Evolutionary conservation across 1,140 invertebrate species (phyloP), one percentile per base, ranked within the genome.

Genomic region (Panagrolaimus sp.): DNA sequence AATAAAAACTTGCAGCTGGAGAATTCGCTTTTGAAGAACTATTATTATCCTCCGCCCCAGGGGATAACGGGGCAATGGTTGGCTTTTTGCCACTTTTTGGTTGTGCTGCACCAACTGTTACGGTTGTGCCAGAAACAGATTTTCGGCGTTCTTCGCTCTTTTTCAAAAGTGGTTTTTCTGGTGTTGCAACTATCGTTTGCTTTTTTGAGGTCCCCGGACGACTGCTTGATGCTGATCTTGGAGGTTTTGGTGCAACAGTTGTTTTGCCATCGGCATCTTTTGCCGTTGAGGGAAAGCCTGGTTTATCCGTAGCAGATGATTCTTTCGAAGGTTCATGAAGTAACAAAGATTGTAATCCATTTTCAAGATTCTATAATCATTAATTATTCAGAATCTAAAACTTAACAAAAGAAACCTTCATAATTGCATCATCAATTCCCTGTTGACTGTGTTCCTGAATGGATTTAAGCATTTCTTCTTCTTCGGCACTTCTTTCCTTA

Each of bases 351-450:
- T 52, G n/a, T 8, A 52, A 24, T 8, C 48, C 48, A 14, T 52
- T 24, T 52, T 52, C n/a, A 7, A 52, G 10, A 12, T 52, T 52
- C 48, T 52, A 15, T 7, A 52, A 52, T n/a, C 17, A 52, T 24
- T 24, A 52, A 6, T 14, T 5, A 17, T 14, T 21, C n/a, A 52
- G 15, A 52, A 9, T 52, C 24, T 2, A 17, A 21, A 21, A 7
- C 47, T 21, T 5, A 52, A 9, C 7, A 21, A 52, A 52, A 52
- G n/a, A 52, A 52, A 52, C 48, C 26, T 52, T 52, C 26, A n/a
- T n/a, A 52, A 52, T 52, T 21, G 48, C 48, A 8, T 52, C 48
- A 52, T 52, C 48, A 52, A 52, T n/a, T 0, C 48, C 48, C 48
- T 52, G 48, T 8, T 7, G 17, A 10, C 26, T n/a, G 17, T 52